Conservation (phyloP, 2,113 vertebrate species). For the Rhabdornis inornatus region DNA sequence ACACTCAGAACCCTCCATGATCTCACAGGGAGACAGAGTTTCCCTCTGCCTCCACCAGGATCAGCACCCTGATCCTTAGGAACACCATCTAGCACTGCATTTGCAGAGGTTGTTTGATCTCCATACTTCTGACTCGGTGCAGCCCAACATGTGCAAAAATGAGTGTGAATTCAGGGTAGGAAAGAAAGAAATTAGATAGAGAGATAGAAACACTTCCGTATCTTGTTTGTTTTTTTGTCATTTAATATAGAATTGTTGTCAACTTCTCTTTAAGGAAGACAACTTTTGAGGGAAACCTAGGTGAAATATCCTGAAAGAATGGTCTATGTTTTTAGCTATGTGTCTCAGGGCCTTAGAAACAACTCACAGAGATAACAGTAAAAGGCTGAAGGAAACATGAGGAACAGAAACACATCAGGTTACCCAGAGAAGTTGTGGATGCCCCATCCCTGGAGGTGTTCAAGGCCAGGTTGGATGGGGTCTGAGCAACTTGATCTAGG, state of each 20-base stretch:
- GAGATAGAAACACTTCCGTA: not conserved
- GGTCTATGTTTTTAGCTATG: not conserved
- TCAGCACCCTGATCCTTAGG: not conserved
- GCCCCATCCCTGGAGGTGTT: not conserved
- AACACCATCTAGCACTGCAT: not conserved
- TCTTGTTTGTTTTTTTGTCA: not conserved
- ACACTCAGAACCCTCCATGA: fast-evolving
- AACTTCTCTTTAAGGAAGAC: not conserved
- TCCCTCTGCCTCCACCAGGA: not conserved
- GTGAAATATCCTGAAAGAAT: not conserved
- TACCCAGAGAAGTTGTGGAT: not conserved
- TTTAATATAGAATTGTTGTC: not conserved
- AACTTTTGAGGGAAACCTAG: not conserved
- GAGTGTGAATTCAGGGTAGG: not conserved
- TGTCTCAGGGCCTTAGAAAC: not conserved
- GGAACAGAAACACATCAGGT: not conserved
- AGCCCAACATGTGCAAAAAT: not conserved
- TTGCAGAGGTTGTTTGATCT: not conserved
- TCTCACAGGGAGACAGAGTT: not conserved
- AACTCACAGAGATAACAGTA: not conserved
- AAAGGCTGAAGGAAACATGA: not conserved
- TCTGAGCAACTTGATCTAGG: not conserved
- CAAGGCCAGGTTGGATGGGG: not conserved
- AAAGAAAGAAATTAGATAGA: not conserved
- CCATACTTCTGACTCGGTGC: not conserved